Evolutionary conservation across 1,140 invertebrate species (phyloP).

Genomic region (Platyscapa corneri): DNA sequence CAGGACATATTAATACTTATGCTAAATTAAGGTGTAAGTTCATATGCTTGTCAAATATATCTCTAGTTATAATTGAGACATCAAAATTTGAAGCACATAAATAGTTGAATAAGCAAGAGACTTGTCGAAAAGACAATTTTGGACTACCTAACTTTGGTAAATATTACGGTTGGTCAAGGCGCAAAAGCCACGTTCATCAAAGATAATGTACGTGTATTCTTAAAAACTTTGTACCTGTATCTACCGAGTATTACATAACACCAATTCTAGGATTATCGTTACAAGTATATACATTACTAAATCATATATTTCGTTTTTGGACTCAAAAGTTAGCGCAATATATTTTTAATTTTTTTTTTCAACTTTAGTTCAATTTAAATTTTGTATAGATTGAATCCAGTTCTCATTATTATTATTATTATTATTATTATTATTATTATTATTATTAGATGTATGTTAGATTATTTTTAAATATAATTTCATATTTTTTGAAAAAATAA

Average conservation of each 20-base stretch:
- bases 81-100: not conserved
- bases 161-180: not conserved
- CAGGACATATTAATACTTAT: too few species aligned
- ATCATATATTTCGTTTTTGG: not conserved
- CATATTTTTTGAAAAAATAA: too few species aligned
- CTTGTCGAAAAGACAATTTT: not conserved
- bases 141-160: not conserved
- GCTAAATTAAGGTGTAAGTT: not conserved
- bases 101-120: not conserved
- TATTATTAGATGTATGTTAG: too few species aligned
- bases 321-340: not conserved
- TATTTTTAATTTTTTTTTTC: too few species aligned
- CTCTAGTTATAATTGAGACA: not conserved
- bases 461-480: too few species aligned
- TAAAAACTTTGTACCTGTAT: not conserved
- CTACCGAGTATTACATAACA: too few species aligned
- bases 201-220: not conserved
- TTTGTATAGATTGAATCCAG: too few species aligned
- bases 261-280: not conserved
- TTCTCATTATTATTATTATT: too few species aligned
- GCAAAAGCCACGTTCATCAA: not conserved
- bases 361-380: too few species aligned
- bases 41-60: not conserved
- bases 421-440: too few species aligned
- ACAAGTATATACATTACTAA: conserved; percentile 18